phyloP scores from a whole-genome alignment of 64 coral and sea anemone genomes.

The Platygyra sinensis region DNA sequence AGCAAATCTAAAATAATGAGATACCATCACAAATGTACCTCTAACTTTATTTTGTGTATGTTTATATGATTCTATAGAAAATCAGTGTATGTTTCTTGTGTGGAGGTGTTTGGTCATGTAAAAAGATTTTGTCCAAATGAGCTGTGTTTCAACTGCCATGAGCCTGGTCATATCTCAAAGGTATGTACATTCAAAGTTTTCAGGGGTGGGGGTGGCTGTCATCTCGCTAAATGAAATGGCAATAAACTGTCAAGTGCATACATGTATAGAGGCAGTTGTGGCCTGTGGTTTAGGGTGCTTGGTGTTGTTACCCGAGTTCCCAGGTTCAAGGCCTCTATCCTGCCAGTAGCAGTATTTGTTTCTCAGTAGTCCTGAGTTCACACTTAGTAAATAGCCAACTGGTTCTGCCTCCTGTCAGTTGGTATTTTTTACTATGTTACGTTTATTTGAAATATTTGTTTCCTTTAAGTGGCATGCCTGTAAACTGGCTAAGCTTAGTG shows the following conservation, averaged over 20 bases:
- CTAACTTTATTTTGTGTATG: not conserved
- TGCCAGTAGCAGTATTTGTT: no score
- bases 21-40: not conserved
- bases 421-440: no score
- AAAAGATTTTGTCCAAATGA: conserved; percentile 70
- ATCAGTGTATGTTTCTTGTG: conserved; percentile 62
- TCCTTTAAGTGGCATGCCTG: no score
- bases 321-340: no score
- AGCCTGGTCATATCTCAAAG: conserved; percentile 52
- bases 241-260: not conserved
- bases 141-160: conserved; percentile 70
- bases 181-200: not conserved
- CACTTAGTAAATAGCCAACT: no score
- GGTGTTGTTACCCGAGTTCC: no score
- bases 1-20: not conserved
- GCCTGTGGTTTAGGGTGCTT: no score
- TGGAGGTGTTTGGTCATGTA: conserved; percentile 54
- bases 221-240: not conserved
- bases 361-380: no score
- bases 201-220: not conserved
- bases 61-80: conserved; percentile 51
- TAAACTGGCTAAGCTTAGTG: no score
- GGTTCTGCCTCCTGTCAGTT: no score
- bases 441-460: no score
- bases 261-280: no score